Percentiles rank a stretch among this genome's conserved stretches.
These are phyloP conservation scores for Invenusta paracnida DNA, from an alignment of 2,888 invertebrate genomes.

Conservation along the genomic window DNA sequence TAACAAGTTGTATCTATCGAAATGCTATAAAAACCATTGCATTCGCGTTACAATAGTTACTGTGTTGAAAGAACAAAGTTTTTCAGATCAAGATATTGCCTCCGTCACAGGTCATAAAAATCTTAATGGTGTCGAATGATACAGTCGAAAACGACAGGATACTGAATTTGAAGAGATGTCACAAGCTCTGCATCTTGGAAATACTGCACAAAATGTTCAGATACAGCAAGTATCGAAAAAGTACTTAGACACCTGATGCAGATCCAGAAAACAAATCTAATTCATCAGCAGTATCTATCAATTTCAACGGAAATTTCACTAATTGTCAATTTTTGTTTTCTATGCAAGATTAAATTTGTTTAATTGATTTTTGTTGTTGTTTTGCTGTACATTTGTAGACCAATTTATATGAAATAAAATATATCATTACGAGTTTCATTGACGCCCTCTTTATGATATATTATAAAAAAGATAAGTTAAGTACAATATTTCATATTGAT, in stretches of 20 bases:
- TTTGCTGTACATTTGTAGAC: not conserved
- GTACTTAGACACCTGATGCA: conserved; percentile 12
- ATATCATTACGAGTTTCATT: conserved; percentile 19
- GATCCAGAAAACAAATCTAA: conserved; percentile 10
- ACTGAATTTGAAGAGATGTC: conserved; percentile 12
- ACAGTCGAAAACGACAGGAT: conserved; percentile 4
- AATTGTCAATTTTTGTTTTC: conserved; percentile 16
- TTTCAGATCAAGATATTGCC: not conserved
- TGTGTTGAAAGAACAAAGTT: not conserved
- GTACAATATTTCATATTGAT: not conserved
- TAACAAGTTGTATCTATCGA: conserved; percentile 12
- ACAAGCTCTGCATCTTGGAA: conserved; percentile 29
- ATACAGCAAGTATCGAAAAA: conserved; percentile 12
- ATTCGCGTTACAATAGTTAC: conserved; percentile 6
- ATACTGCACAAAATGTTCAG: conserved; percentile 10
- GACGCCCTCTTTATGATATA: conserved; percentile 11
- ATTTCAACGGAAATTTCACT: conserved; percentile 2
- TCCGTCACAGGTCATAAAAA: not conserved
- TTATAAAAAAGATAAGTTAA: conserved; percentile 6
- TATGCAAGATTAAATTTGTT: not conserved
- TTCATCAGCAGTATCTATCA: conserved; percentile 21
- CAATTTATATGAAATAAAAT: conserved; percentile 19
- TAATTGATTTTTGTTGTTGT: not conserved
- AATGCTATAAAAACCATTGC: not conserved
- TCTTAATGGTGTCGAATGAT: not conserved